Evolutionary conservation across 1,140 invertebrate genomes (phyloP).

Genomic region (Zaprionus lachaisei): DNA sequence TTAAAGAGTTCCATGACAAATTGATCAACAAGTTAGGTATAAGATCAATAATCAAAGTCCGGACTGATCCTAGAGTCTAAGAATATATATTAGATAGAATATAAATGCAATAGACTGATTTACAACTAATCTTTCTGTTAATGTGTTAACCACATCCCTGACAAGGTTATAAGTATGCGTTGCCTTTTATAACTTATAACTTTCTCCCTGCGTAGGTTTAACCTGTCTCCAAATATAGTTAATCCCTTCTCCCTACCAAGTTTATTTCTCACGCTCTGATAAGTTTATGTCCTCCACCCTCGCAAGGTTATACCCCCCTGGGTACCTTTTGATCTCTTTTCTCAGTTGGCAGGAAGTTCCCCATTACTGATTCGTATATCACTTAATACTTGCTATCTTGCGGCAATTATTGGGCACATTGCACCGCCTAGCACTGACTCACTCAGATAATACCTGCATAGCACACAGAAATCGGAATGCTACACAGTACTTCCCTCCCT

Average conservation of each 20-base stretch:
- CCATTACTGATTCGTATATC: background rate
- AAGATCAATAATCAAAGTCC: too few species aligned
- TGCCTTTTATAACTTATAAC: too few species aligned
- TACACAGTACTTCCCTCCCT: background rate
- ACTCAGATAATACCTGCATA: background rate
- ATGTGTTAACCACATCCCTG: too few species aligned
- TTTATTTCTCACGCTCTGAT: too few species aligned
- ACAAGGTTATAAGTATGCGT: too few species aligned
- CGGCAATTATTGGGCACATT: slow-evolving; percentile 33
- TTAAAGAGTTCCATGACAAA: background rate
- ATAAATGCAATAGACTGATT: too few species aligned
- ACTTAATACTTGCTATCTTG: slow-evolving; percentile 9
- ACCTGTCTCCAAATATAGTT: background rate
- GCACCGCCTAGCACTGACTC: slow-evolving; percentile 32
- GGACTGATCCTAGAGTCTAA: background rate
- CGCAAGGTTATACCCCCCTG: background rate
- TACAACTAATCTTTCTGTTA: too few species aligned
- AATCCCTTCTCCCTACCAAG: background rate
- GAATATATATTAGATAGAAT: background rate
- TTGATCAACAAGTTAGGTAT: too few species aligned
- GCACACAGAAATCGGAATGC: background rate
- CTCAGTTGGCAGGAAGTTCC: slow-evolving; percentile 5
- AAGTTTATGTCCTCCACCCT: background rate
- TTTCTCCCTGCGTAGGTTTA: too few species aligned
- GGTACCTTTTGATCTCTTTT: background rate